Evolutionary conservation across 2,113 vertebrate genomes (phyloP), one percentile per base, ranked within the genome.

Genomic region (Ciconia maguari): DNA sequence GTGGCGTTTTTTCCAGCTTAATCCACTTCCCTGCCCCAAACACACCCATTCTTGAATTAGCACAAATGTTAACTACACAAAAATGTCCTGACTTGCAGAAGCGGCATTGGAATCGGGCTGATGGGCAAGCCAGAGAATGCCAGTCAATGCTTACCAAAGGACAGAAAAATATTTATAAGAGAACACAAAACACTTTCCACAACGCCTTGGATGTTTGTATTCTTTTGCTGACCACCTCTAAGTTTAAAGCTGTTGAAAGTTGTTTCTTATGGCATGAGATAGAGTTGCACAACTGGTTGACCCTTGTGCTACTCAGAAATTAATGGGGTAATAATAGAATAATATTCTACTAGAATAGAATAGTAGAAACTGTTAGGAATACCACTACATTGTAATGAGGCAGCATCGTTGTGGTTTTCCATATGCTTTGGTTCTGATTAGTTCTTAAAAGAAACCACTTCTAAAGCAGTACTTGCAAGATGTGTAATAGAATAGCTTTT

Each of bases 181-280:
- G 27, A 68, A 48, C 44, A 29, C 17, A 2, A 44, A 65, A 41
- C 2, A 1, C 57, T 92, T 71, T 13, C 5, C 13, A 0, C 1
- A 7, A 2, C 0, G 0, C 29, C n/a, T 10, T 52, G 29, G 32
- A 1, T 64, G 22, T n/a, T 74, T 52, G 52, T 42, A 1, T n/a
- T 74, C 58, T 84, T 54, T 5, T 54, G 41, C 64, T 85, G 41
- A 34, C 36, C 54, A 26, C 18, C 19, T 69, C 24, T 30, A 6
- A 26, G 41, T 36, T 72, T 46, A 6, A 64, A 77, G 58, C 54
- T 83, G 38, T 32, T 85, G 19, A 54, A 60, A 29, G 46, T 44
- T n/a, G 34, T 13, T 52, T 58, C n/a, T 84, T 51, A 5, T 7
- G 48, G 41, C 18, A 4, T 19, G 55, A 54, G 65, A 1, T 22